Evolutionary conservation across 2,888 invertebrate species (phyloP), one percentile per base, ranked within the genome.

Genomic region (Troides aeacus): DNA sequence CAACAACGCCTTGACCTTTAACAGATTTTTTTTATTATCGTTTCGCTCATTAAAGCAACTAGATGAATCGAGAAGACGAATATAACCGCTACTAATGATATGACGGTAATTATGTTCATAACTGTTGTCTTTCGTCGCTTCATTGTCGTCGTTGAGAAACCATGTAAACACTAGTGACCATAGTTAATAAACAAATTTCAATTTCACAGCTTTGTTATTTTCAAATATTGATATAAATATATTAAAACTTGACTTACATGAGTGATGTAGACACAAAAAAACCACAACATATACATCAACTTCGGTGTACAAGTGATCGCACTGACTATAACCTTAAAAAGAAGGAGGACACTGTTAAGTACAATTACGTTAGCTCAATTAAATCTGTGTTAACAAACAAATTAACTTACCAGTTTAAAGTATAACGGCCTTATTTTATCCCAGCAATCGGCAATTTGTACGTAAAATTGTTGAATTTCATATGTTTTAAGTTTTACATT

Each of bases 351-450:
- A n/a, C 6, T n/a, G 53, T n/a, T 53, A 50, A 50, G 5, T 50
- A 50, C 12, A 39, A 10, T 39, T 10, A 39, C 39, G 1, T 6
- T 7, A 10, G 50, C 15, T 1, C 15, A 50, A 17, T 15, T 2
- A 17, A 50, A 50, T 50, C 2, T 39, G 39, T 1, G 7, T 17
- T 15, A 50, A 50, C 5, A 50, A 50, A 50, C 5, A 17, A 50
- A n/a, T n/a, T 23, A 10, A 65, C 64, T 42, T 6, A 69, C 69
- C 69, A 69, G n/a, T 58, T 65, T 69, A 46, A 58, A 62, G 58
- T 69, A 69, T 30, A 69, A 23, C n/a, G 65, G 65, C 36, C 65
- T 69, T 3, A 69, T 69, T 62, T 69, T 69, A 36, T 69, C 65
- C 69, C 69, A 69, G 24, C 69, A 69, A 56, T 62, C 36, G 17